These are phyloP conservation scores for Sylvilagus bachmani DNA, from an alignment of 2,113 vertebrate genomes.

Conservation along the genomic window DNA sequence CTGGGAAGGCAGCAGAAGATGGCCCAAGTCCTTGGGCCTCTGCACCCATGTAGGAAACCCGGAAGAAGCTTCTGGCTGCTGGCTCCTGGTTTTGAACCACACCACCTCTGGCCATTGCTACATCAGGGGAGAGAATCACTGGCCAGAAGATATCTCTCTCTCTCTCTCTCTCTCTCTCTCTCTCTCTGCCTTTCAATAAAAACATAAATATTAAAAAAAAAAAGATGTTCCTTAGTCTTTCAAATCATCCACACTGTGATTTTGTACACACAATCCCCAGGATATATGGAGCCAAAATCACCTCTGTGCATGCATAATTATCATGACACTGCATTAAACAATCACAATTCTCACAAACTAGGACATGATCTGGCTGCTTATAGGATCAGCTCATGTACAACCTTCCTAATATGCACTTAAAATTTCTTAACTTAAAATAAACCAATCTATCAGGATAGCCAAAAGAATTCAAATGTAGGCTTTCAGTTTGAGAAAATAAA, in stretches of 20 bases:
- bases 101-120: too few species aligned
- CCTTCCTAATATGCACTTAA: neutral
- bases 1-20: too few species aligned
- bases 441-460: neutral
- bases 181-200: too few species aligned
- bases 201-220: too few species aligned
- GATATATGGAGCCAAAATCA: neutral
- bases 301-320: neutral
- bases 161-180: too few species aligned
- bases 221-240: neutral
- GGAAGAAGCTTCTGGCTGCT: too few species aligned
- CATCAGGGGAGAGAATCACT: too few species aligned
- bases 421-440: neutral
- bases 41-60: too few species aligned
- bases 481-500: neutral
- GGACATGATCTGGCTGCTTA: neutral
- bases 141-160: too few species aligned
- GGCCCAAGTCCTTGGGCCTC: too few species aligned
- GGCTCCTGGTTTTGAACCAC: too few species aligned
- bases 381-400: neutral
- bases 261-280: neutral
- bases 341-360: neutral
- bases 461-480: neutral
- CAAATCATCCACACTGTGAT: neutral
- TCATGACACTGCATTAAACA: neutral